Evolutionary conservation across 2,113 vertebrate genomes (phyloP), one percentile per base, ranked within the genome.

Genomic region (Rhea pennata): DNA sequence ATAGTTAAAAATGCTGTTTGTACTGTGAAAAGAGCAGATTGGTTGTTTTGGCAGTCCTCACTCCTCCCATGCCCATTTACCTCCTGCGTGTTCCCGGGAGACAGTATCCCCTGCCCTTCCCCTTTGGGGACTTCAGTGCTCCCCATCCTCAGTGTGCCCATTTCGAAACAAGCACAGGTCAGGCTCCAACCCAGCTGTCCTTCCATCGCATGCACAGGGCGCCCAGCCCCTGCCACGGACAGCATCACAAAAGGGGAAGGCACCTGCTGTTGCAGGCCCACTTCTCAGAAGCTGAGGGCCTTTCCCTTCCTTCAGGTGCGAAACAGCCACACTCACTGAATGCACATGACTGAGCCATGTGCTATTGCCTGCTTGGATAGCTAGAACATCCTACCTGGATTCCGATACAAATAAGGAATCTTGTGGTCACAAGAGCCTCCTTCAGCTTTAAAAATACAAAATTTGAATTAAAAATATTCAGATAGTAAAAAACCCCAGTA

Each of bases 371-470:
- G 75, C 22, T 4, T 1, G 19, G 91, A 84, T 84, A 65, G 67
- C 89, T 83, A 74, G 7, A 92, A 87, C 94, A 54, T 82, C 83
- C 94, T 91, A 84, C 78, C 70, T 44, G 64, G 77, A 53, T 92
- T 93, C 46, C 24, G 81, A 54, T 95, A 95, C 76, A 96, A 93
- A 95, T 85, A 58, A 84, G 87, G 80, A 29, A 87, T 79, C 92
- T 95, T 92, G 87, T 66, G 54, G 84, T 92, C 87, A 88, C 88
- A 87, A 95, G 92, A 96, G 56, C 84, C 84, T 95, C 72, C 84
- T 93, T 94, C 72, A 64, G 76, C 90, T 96, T 96, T 58, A 95
- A 95, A 96, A 96, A 92, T 95, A 96, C 6, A 94, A 94, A 97
- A 94, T 88, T 87, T 61, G 95, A 96, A 94, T 97, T 96, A 84